Evolutionary conservation across 2,888 invertebrate species (phyloP).

Genomic region (Nomada lathburiana): DNA sequence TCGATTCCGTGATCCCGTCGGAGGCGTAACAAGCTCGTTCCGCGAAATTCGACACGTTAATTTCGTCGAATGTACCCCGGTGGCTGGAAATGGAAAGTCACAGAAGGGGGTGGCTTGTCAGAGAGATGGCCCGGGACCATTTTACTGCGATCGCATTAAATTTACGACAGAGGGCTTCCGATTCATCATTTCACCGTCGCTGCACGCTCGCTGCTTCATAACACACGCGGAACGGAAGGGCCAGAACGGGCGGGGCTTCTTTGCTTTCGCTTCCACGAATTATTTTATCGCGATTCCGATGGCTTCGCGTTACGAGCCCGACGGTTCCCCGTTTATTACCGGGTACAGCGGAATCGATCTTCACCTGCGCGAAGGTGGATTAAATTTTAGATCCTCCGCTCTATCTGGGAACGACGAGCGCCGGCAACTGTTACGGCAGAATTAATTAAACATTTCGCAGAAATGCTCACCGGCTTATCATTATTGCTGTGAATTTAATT

Average conservation of each 20-base stretch:
- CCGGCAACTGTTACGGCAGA: too few species aligned
- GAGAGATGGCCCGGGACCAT: constrained; percentile 14
- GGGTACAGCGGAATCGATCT: neutral
- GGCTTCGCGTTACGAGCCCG: constrained; percentile 22
- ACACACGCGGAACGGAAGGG: neutral
- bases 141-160: constrained; percentile 53
- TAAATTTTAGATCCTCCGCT: too few species aligned
- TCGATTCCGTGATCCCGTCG: neutral
- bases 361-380: too few species aligned
- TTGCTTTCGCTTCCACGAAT: constrained; percentile 22
- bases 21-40: neutral
- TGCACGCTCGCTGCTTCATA: constrained; percentile 34
- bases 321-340: constrained; percentile 1
- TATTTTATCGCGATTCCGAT: constrained; percentile 50
- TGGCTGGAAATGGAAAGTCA: neutral
- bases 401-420: too few species aligned
- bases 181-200: constrained; percentile 54
- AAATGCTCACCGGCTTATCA: too few species aligned
- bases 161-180: constrained; percentile 20
- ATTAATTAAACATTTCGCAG: too few species aligned
- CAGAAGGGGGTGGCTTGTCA: neutral
- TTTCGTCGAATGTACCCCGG: neutral
- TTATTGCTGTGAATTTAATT: too few species aligned
- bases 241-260: constrained; percentile 7
- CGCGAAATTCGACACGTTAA: constrained; percentile 7